Evolutionary conservation across 2,797 vertebrate genomes (phyloP).

Genomic region (Anguilla marmorata): DNA sequence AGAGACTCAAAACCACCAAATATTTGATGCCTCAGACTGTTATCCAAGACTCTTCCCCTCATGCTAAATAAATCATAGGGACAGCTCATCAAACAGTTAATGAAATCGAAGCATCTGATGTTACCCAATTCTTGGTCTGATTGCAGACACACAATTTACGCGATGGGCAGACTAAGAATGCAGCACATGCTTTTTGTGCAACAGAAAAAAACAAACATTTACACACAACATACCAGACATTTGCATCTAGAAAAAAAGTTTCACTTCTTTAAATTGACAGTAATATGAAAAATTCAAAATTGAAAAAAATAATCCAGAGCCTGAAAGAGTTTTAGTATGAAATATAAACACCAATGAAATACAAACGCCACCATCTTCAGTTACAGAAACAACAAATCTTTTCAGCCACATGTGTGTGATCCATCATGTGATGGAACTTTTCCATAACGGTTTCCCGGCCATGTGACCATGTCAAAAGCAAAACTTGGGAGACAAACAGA

Average conservation of each 20-base stretch:
- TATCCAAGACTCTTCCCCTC: not conserved
- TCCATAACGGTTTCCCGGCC: not conserved
- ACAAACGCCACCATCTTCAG: not conserved
- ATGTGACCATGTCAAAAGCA: constrained; percentile 2
- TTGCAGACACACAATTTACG: not conserved
- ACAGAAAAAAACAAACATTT: not conserved
- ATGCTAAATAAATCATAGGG: not conserved
- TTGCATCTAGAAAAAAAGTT: not conserved
- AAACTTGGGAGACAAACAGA: not conserved
- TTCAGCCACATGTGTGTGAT: not conserved
- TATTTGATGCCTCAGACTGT: not conserved
- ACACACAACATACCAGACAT: not conserved
- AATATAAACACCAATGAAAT: not conserved
- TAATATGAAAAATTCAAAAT: not conserved
- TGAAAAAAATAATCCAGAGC: not conserved
- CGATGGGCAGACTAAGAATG: not conserved
- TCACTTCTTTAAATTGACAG: not conserved
- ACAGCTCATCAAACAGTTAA: not conserved
- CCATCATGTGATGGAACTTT: not conserved
- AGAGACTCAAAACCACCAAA: not conserved
- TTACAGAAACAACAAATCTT: not conserved
- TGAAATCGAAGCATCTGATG: not conserved
- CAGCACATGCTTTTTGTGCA: not conserved
- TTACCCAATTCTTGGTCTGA: not conserved
- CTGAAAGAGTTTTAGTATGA: not conserved